Percentiles rank a stretch among this genome's conserved stretches.
These are phyloP conservation scores for Eugnorisma glareosa DNA, from an alignment of 2,888 invertebrate genomes.

Conservation along the genomic window DNA sequence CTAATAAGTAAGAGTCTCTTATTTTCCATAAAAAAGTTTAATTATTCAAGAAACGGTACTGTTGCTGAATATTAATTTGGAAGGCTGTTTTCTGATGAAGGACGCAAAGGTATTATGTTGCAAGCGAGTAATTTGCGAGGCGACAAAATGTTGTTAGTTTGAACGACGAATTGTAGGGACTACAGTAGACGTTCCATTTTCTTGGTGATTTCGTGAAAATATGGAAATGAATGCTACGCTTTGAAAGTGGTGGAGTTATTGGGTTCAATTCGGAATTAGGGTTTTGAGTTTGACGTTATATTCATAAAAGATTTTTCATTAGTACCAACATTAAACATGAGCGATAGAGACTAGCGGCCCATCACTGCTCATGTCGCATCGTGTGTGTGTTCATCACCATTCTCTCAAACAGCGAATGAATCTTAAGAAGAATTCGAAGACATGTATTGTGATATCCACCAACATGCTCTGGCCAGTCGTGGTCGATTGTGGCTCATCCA, in stretches of 20 bases:
- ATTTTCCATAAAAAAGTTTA: constrained; percentile 69
- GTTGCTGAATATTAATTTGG: constrained; percentile 67
- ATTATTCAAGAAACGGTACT: constrained; percentile 67
- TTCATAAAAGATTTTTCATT: not conserved
- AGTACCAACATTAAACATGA: not conserved
- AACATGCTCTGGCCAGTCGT: not conserved
- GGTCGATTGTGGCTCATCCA: not conserved
- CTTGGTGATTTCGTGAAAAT: constrained; percentile 57
- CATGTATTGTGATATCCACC: not conserved
- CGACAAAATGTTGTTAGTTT: constrained; percentile 67
- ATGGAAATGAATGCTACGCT: constrained; percentile 50
- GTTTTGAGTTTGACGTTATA: not conserved
- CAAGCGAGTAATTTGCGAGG: constrained; percentile 67
- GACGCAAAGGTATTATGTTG: constrained; percentile 64
- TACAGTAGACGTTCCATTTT: constrained; percentile 57
- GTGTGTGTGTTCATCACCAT: not conserved
- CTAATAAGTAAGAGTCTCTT: constrained; percentile 65
- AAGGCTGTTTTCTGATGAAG: constrained; percentile 64
- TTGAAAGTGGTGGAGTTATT: constrained; percentile 26
- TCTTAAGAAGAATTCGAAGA: not conserved
- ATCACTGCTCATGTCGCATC: not conserved
- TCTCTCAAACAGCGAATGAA: not conserved
- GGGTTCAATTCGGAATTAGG: constrained; percentile 21
- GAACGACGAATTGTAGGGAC: constrained; percentile 47
- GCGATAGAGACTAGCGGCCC: not conserved